A percentile compares a stretch with the other conserved stretches of the same genome.
phyloP scores from a whole-genome alignment of 2,888 invertebrate genomes.

The Euspilapteryx auroguttella region DNA sequence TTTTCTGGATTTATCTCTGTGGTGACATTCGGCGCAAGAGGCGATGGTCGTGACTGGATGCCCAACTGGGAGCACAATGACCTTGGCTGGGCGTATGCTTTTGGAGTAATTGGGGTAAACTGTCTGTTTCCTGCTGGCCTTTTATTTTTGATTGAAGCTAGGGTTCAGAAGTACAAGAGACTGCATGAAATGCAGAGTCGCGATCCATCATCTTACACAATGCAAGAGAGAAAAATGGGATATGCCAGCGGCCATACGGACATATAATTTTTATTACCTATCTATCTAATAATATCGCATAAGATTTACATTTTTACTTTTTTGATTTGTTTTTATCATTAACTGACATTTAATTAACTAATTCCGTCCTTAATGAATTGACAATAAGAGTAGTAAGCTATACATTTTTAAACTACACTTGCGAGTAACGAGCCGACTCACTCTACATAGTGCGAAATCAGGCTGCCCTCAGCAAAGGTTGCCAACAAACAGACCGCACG shows the following conservation, averaged over 20 bases:
- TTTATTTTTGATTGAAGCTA: slow-evolving; percentile 81
- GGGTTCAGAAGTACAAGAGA: slow-evolving; percentile 74
- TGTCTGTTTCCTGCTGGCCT: slow-evolving; percentile 75
- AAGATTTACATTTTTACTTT: too few species aligned
- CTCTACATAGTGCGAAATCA: too few species aligned
- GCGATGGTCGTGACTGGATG: slow-evolving; percentile 94
- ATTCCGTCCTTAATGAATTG: too few species aligned
- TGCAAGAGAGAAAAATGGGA: slow-evolving; percentile 65
- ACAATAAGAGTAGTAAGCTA: too few species aligned
- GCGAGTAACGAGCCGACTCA: too few species aligned
- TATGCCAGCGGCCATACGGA: slow-evolving; percentile 68
- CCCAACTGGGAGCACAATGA: slow-evolving; percentile 95
- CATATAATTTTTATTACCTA: slow-evolving; percentile 51
- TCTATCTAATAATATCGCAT: too few species aligned
- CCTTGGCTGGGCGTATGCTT: slow-evolving; percentile 90
- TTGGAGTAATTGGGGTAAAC: slow-evolving; percentile 80
- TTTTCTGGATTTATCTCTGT: slow-evolving; percentile 82
- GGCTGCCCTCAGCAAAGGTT: too few species aligned
- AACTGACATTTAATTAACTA: too few species aligned
- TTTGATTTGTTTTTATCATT: too few species aligned
- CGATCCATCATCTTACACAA: slow-evolving; percentile 67
- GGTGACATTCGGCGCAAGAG: slow-evolving; percentile 85
- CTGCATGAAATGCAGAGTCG: slow-evolving; percentile 70
- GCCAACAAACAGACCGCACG: too few species aligned
- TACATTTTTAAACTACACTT: too few species aligned